These are phyloP conservation scores for Hypomecis atomaria DNA, from an alignment of 2,888 invertebrate genomes.

Conservation along the genomic window DNA sequence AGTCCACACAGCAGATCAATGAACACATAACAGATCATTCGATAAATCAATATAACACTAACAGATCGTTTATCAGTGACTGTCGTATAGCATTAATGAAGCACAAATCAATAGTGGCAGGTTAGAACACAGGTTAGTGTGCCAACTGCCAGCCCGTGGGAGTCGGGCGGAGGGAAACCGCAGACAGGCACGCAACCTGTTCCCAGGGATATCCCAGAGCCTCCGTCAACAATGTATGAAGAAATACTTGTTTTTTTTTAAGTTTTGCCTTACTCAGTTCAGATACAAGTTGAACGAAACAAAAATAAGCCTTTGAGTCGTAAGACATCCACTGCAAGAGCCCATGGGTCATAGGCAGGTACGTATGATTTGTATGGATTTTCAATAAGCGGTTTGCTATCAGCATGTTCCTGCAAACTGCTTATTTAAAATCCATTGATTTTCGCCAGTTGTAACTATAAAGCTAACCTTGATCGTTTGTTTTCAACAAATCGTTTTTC, in stretches of 20 bases:
- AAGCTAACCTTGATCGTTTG: no score
- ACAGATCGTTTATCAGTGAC: slow-evolving; percentile 1
- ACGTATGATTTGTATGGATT: no score
- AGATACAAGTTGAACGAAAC: no score
- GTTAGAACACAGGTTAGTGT: slow-evolving; percentile 15
- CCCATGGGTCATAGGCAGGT: no score
- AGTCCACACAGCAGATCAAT: background rate
- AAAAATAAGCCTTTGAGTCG: no score
- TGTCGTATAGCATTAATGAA: slow-evolving; percentile 7
- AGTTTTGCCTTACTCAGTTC: no score
- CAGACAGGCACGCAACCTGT: slow-evolving; percentile 26
- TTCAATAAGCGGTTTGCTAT: no score
- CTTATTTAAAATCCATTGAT: no score
- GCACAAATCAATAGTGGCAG: background rate
- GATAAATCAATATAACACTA: background rate
- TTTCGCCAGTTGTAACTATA: no score
- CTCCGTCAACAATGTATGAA: background rate
- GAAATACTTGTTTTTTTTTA: background rate
- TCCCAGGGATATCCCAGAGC: slow-evolving; percentile 18
- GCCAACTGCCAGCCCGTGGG: slow-evolving; percentile 24
- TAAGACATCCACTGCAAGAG: no score
- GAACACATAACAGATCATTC: background rate
- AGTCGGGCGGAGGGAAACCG: slow-evolving; percentile 14
- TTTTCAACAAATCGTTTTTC: no score
- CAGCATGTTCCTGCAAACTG: no score